Evolutionary conservation across 2,797 vertebrate genomes (phyloP).

Genomic region (Cyclura pinguis): DNA sequence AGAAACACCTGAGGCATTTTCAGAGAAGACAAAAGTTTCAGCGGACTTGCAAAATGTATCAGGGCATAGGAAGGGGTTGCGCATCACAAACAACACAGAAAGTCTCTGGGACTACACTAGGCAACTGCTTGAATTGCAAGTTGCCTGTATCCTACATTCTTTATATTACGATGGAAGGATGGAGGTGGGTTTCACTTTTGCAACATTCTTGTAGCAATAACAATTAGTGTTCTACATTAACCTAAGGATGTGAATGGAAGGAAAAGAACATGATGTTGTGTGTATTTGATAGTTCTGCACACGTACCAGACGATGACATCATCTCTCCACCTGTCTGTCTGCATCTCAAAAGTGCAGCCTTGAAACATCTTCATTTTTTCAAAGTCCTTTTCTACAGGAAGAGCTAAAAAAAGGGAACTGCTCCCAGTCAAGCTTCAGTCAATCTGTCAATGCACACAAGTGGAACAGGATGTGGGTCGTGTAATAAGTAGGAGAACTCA

Average conservation of each 20-base stretch:
- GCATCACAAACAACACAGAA: not conserved
- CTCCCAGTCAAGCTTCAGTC: not conserved
- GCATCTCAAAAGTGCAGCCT: not conserved
- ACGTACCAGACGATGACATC: not conserved
- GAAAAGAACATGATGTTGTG: not conserved
- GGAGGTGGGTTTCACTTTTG: not conserved
- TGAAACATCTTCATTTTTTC: not conserved
- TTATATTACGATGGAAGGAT: not conserved
- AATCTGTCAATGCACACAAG: not conserved
- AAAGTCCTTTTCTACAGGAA: not conserved
- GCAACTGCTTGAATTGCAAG: not conserved
- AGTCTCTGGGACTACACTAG: not conserved
- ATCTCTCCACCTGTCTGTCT: not conserved
- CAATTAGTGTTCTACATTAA: not conserved
- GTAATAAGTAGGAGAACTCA: accelerated
- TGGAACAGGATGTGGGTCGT: not conserved
- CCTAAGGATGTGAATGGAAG: not conserved
- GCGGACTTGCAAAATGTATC: not conserved
- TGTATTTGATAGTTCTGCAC: not conserved
- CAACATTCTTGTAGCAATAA: not conserved
- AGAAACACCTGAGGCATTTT: not conserved
- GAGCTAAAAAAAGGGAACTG: not conserved
- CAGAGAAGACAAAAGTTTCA: not conserved
- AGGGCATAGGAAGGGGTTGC: too few relatives aligned
- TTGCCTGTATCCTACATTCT: not conserved